A percentile compares a stretch with the other conserved stretches of the same genome.
phyloP scores from a whole-genome alignment of 1,140 invertebrate genomes.

The Lepidurus arcticus region DNA sequence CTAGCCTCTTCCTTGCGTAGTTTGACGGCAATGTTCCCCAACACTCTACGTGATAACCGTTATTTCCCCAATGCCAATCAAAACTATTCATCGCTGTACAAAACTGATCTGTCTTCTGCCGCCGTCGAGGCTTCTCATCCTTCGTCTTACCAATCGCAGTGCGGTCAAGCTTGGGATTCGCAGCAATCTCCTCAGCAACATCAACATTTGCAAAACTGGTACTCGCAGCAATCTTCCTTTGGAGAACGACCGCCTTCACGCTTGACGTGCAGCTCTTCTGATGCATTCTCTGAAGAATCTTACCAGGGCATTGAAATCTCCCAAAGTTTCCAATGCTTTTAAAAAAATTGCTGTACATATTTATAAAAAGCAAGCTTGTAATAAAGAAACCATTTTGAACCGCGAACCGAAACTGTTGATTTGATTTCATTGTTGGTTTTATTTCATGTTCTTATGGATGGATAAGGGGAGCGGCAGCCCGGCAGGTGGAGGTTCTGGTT shows the following conservation, averaged over 20 bases:
- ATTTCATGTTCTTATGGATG: neutral
- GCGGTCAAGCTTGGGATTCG: neutral
- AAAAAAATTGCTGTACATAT: neutral
- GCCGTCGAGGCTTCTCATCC: neutral
- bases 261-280: neutral
- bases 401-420: neutral
- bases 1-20: neutral
- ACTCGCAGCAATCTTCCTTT: neutral
- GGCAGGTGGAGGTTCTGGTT: neutral
- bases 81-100: constrained; percentile 7
- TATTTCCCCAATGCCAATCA: constrained; percentile 8
- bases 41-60: neutral
- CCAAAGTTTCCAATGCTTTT: neutral
- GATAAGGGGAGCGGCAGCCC: neutral
- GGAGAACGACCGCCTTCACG: neutral
- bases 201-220: neutral
- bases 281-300: neutral
- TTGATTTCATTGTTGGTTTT: neutral
- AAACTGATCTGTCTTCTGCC: neutral
- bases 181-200: neutral
- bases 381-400: neutral
- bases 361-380: neutral
- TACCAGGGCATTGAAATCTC: neutral
- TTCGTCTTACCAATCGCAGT: neutral
- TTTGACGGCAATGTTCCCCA: constrained; percentile 1